Base-by-base conservation (phyloP, 2,888 invertebrate genomes). In the Parasteatoda lunata region DNA sequence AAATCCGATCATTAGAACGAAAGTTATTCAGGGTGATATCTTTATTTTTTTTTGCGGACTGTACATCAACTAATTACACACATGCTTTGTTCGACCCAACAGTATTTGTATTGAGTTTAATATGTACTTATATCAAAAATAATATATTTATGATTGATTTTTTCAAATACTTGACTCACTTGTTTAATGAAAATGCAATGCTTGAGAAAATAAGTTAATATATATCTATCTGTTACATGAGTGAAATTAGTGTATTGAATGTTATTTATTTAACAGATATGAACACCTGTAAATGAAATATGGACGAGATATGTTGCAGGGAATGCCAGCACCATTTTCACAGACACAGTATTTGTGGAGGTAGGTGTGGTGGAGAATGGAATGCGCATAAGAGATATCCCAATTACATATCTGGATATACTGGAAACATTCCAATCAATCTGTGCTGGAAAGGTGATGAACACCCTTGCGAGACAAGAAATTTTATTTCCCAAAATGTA, bases 391-490 rank as follows among this genome's bases (percentile, higher is more conserved):
- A 59, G 3, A 75, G 79, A 11, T 70, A 75, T 65, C 79, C 84
- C 4, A 85, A 85, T 65, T 85, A n/a, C 48, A 85, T 85, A 13
- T 85, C 84, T 4, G 84, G 84, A 5, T 85, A 85, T 48, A 75
- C 84, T 0, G 84, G 84, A 4, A 85, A 85, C 48, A 85, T 85
- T 48, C 84, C 84, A 0, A 76, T 65, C 13, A 85, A 85, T 48
- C 15, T 85, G 8, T 66, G 79, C 0, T 85, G 84, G 84, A 65
- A 54, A 3, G 79, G 75, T 13, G 65, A 70, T 8, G 75, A 79
- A 5, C 30, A 79, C n/a, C 84, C 79, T 7, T 79, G 75, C 13
- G 84, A 85, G 52, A 85, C 69, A 4, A 65, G 84, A 52, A 79
- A 79, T 76, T 85, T 79, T 45, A 47, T 69, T 15, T 59, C 79